Percentiles rank a stretch among this genome's conserved stretches.
phyloP scores from a whole-genome alignment of 1,140 invertebrate species.

The Hylyphantes graminicola region DNA sequence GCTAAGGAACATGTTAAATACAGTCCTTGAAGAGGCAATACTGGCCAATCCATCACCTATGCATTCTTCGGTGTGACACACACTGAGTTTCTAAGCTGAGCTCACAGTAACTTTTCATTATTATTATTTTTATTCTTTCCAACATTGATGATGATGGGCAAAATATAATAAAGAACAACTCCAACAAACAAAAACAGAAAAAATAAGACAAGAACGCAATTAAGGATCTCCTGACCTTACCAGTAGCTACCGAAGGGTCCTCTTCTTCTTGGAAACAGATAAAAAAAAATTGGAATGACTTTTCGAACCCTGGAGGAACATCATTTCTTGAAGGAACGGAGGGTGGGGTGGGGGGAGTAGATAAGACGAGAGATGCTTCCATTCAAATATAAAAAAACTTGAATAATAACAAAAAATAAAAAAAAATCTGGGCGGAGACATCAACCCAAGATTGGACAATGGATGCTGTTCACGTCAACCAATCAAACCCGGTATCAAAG shows the following conservation, averaged over 20 bases:
- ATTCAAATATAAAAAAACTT: not conserved
- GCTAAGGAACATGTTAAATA: too few species aligned
- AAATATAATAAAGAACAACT: slow-evolving; percentile 30
- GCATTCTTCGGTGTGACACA: slow-evolving; percentile 56
- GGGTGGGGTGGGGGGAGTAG: slow-evolving; percentile 32
- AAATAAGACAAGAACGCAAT: slow-evolving; percentile 49
- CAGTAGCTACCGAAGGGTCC: slow-evolving; percentile 46
- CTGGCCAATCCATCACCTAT: slow-evolving; percentile 23
- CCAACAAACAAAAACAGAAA: slow-evolving; percentile 26
- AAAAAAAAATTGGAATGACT: slow-evolving; percentile 16
- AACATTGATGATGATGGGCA: slow-evolving; percentile 26
- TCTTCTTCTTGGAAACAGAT: slow-evolving; percentile 2
- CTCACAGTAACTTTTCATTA: not conserved
- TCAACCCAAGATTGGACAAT: slow-evolving; percentile 55
- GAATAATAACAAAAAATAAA: slow-evolving; percentile 32
- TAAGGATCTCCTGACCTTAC: slow-evolving; percentile 53
- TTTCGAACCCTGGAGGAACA: slow-evolving; percentile 16
- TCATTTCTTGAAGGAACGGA: slow-evolving; percentile 23
- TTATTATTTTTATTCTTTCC: not conserved
- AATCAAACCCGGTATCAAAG: slow-evolving; percentile 25
- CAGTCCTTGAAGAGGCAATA: slow-evolving; percentile 32
- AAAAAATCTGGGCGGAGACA: slow-evolving; percentile 22
- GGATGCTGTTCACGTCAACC: slow-evolving; percentile 37
- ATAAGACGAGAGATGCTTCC: not conserved
- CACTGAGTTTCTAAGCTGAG: not conserved